Evolutionary conservation across 2,888 invertebrate species (phyloP), one percentile per base, ranked within the genome.

Genomic region (Toxonevra muliebris): DNA sequence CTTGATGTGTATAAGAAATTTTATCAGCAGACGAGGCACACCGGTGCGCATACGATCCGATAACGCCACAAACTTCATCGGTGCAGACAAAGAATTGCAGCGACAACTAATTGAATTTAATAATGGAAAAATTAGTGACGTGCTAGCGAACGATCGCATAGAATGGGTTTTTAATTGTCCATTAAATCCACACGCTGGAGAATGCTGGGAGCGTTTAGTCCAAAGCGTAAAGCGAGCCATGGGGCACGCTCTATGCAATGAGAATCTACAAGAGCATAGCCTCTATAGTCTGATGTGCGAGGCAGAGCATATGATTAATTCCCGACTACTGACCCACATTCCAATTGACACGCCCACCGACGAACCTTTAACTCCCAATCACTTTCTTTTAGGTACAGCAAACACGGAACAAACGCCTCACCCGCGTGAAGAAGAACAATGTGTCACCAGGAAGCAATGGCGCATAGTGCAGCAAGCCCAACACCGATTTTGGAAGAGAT

Each of bases 131-230:
- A 65, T 71, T 15, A 13, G 58, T 7, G 53, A 54, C 4, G 69
- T 69, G 19, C 40, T 68, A 42, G 12, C 68, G 8, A 63, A 10
- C 42, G 69, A 45, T 69, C 68, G 69, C 42, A 42, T 72, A 4
- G 65, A 72, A 12, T 74, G 74, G 72, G 1, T 64, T 7, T 74
- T 74, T 55, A 75, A 72, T 41, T 68, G 66, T 40, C 71, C 70
- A 12, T 30, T 42, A 2, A 69, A 72, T 15, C 70, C 69, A 11
- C 53, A 57, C 4, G 66, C 61, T 5, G 69, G 69, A 4, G 71
- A 65, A 13, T 61, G 64, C 17, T 71, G 71, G 71, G 70, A 71
- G 54, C 61, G 61, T n/a, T 42, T 71, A 42, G 64, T 71, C 1
- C 68, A 62, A 45, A 67, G 68, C 10, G 61, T 73, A 0, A 73